phyloP scores from a whole-genome alignment of 2,797 vertebrate genomes.

The Podarcis siculus region DNA sequence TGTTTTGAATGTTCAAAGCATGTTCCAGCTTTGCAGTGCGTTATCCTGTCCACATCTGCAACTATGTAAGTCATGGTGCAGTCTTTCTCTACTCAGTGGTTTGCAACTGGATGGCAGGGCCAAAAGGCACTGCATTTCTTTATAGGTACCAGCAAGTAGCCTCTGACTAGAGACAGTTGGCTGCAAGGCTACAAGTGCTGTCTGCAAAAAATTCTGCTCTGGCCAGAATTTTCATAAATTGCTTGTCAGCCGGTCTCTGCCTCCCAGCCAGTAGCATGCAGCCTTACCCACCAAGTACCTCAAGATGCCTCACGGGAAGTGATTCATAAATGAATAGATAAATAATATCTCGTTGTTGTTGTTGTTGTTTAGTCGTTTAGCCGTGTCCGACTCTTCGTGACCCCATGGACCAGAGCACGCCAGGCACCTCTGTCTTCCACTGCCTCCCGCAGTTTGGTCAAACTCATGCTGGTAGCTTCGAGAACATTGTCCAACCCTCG shows the following conservation, averaged over 20 bases:
- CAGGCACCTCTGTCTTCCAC: too few species aligned
- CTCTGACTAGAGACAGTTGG: too few species aligned
- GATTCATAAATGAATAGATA: too few species aligned
- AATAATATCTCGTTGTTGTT: background rate
- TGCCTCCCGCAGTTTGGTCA: too few species aligned
- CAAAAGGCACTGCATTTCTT: background rate
- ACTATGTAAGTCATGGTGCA: background rate
- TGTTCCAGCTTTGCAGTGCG: background rate
- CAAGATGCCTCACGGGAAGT: too few species aligned
- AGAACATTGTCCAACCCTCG: too few species aligned
- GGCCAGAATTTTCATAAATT: background rate
- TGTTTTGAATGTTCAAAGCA: background rate
- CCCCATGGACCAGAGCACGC: too few species aligned
- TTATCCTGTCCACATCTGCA: background rate
- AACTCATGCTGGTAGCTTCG: too few species aligned
- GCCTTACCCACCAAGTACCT: too few species aligned
- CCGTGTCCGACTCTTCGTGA: too few species aligned
- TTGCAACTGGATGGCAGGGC: background rate
- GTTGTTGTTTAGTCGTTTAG: too few species aligned
- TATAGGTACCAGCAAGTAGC: background rate
- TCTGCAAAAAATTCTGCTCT: background rate
- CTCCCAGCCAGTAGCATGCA: background rate
- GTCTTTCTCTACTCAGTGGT: background rate
- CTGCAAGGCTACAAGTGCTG: background rate
- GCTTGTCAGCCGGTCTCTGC: background rate